Percentiles rank a stretch among this genome's conserved stretches.
These are phyloP conservation scores for Delphinapterus leucas DNA, from an alignment of 2,113 vertebrate genomes.

Conservation along the genomic window DNA sequence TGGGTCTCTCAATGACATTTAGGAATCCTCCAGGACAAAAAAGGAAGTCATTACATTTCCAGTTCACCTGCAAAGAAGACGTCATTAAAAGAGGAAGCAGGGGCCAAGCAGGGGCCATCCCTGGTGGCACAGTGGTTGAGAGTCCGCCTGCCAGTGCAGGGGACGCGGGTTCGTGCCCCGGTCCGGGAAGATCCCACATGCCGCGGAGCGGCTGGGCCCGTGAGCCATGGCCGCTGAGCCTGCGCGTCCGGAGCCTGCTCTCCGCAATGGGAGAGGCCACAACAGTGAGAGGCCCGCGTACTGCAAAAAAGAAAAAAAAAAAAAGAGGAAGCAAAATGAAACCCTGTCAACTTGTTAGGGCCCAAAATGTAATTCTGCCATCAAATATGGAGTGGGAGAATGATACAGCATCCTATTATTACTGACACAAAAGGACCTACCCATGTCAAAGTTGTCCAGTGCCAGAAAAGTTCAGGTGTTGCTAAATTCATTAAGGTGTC, in stretches of 20 bases:
- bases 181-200: too few relatives aligned
- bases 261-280: too few relatives aligned
- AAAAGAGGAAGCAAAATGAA: constrained; percentile 89
- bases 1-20: constrained; percentile 85
- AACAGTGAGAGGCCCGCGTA: too few relatives aligned
- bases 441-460: constrained; percentile 88
- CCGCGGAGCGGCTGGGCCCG: too few relatives aligned
- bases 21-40: constrained; percentile 79
- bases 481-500: constrained; percentile 96
- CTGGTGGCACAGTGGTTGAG: too few relatives aligned
- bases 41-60: constrained; percentile 86
- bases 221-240: too few relatives aligned
- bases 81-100: constrained; percentile 88
- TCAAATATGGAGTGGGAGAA: constrained; percentile 84
- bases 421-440: constrained; percentile 88
- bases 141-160: too few relatives aligned
- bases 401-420: constrained; percentile 91
- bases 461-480: constrained; percentile 94
- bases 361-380: constrained; percentile 89
- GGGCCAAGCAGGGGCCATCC: constrained; percentile 63
- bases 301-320: too few relatives aligned
- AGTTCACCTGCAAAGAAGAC: constrained; percentile 89
- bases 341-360: constrained; percentile 92
- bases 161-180: too few relatives aligned
- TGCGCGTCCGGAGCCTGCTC: too few relatives aligned